Evolutionary conservation across 1,140 invertebrate species (phyloP), one percentile per base, ranked within the genome.

Genomic region (honey bee (Apis mellifera)): DNA sequence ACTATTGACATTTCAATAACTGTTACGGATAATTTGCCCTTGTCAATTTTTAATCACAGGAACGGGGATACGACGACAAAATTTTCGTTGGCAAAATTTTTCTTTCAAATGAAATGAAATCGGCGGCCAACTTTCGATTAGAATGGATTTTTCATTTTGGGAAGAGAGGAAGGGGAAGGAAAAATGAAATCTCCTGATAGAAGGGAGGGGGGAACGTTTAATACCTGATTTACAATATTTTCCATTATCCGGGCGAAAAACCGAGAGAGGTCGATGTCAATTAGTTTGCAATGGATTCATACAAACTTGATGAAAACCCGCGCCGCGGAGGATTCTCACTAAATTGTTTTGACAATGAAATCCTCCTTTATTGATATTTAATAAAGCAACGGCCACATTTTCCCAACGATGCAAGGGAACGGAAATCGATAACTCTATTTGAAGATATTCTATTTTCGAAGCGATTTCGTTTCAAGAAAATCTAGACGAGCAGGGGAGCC

Each of bases 1-100:
- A 66, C 72, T 84, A 84, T 78, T 48, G 68, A 80, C 69, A 65
- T 80, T 82, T 79, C 76, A 26, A 81, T 78, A 80, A 86, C 52
- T 83, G 23, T 48, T n/a, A 19, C 15, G 17, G 32, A 48, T 21
- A 50, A 66, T 65, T 65, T 13, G 48, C 52, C 13, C 23, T 15
- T 9, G 13, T 54, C 1, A 2, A 72, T 72, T 57, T 13, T 57
- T 42, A 26, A 72, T 42, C 57, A n/a, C 52, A 8, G 21, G 1
- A 68, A 68, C 11, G n/a, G 21, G 23, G n/a, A n/a, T n/a, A n/a
- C n/a, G n/a, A 5, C 13, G 17, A 5, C 13, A 13, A 0, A n/a
- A 4, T 59, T 59, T 32, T 73, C 7, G 0, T 52, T 32, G 0
- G 32, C 32, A 42, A 42, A 42, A 42, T 42, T 42, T 42, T 7